Percentiles rank a stretch among this genome's conserved stretches.
phyloP scores from a whole-genome alignment of 2,797 vertebrate species.

The Siniperca scherzeri region DNA sequence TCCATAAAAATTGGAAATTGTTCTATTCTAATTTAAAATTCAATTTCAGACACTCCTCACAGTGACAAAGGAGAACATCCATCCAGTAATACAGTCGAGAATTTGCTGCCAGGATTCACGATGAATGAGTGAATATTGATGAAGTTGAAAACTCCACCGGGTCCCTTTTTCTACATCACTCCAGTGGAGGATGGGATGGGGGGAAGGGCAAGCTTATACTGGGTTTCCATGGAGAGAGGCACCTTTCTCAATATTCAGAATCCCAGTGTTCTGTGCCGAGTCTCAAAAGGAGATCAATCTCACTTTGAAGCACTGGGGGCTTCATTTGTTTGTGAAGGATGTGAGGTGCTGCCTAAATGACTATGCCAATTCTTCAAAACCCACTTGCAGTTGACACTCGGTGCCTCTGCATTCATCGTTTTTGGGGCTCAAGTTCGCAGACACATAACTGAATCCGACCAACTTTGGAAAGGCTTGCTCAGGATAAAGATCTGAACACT shows the following conservation, averaged over 20 bases:
- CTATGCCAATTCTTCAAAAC: slow-evolving; percentile 88
- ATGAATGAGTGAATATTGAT: slow-evolving; percentile 89
- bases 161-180: slow-evolving; percentile 75
- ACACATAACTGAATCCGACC: slow-evolving; percentile 71
- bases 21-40: slow-evolving; percentile 89
- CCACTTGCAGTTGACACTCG: slow-evolving; percentile 81
- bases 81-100: slow-evolving; percentile 84
- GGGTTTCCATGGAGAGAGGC: slow-evolving; percentile 82
- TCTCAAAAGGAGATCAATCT: slow-evolving; percentile 91
- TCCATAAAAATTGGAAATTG: slow-evolving; percentile 86
- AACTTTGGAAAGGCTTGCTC: slow-evolving; percentile 60
- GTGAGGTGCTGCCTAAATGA: slow-evolving; percentile 86
- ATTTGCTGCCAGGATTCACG: slow-evolving; percentile 88
- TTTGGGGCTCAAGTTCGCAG: slow-evolving; percentile 73
- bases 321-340: slow-evolving; percentile 90
- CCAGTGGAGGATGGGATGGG: slow-evolving; percentile 74
- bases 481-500: slow-evolving; percentile 59
- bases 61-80: slow-evolving; percentile 83
- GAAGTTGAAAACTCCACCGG: slow-evolving; percentile 86
- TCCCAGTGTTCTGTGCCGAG: slow-evolving; percentile 85
- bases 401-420: slow-evolving; percentile 80
- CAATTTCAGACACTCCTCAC: slow-evolving; percentile 82
- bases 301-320: slow-evolving; percentile 87
- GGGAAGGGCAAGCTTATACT: slow-evolving; percentile 58
- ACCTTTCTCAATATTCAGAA: slow-evolving; percentile 89